Percentiles rank a stretch among this genome's conserved stretches.
Evolutionary conservation across 2,113 vertebrate genomes (phyloP).

Genomic region (Cyprichromis sp.): DNA sequence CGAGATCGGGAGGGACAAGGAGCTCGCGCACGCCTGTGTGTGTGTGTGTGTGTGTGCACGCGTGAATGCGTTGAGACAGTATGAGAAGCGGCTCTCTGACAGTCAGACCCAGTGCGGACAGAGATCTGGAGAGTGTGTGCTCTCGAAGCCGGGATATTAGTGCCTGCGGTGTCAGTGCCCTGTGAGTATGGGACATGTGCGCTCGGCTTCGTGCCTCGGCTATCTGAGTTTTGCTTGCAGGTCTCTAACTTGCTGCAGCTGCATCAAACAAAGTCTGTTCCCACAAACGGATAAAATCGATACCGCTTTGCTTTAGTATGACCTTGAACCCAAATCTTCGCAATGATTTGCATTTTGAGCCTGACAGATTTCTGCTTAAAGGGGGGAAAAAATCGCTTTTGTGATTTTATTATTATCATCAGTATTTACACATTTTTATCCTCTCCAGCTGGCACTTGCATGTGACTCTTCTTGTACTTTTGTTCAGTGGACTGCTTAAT

Average conservation of each 20-base stretch:
- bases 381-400: not conserved
- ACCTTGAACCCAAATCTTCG: slow-evolving; percentile 39
- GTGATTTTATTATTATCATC: not conserved
- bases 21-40: not conserved
- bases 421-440: not conserved
- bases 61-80: not conserved
- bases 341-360: slow-evolving; percentile 49
- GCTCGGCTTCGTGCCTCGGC: not conserved
- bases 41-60: not conserved
- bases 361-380: slow-evolving; percentile 35
- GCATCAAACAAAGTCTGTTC: slow-evolving; percentile 58
- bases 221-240: slow-evolving; percentile 40
- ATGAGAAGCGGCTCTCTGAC: not conserved
- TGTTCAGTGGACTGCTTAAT: not conserved
- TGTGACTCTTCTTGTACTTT: not conserved
- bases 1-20: not conserved
- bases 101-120: not conserved
- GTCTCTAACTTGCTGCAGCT: slow-evolving; percentile 44
- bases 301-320: slow-evolving; percentile 39
- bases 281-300: slow-evolving; percentile 41
- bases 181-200: slow-evolving; percentile 54
- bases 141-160: not conserved
- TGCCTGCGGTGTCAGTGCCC: not conserved
- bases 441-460: not conserved
- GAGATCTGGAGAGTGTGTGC: not conserved